These are phyloP conservation scores for Odontomyia ornata DNA, from an alignment of 2,888 invertebrate genomes.

Conservation along the genomic window DNA sequence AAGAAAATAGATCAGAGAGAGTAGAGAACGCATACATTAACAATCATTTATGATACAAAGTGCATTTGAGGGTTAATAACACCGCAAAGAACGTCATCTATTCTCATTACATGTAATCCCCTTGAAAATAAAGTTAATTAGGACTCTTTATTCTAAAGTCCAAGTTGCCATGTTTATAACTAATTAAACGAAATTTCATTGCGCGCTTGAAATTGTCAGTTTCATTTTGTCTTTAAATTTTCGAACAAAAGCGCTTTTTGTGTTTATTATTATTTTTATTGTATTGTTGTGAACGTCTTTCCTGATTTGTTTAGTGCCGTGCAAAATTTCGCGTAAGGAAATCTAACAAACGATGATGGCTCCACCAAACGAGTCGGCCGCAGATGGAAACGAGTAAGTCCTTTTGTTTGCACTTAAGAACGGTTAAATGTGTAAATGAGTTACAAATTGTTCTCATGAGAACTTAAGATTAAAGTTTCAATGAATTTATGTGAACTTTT, in stretches of 20 bases:
- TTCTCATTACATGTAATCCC: too few species aligned
- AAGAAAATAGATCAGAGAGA: too few species aligned
- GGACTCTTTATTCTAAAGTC: too few species aligned
- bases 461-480: too few species aligned
- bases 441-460: neutral
- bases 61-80: too few species aligned
- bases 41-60: too few species aligned
- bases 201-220: neutral
- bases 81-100: too few species aligned
- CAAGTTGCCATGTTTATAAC: too few species aligned
- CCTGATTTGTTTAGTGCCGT: neutral
- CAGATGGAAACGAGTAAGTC: neutral
- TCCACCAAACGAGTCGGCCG: neutral
- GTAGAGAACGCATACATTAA: too few species aligned
- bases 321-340: neutral
- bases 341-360: neutral
- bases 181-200: too few species aligned
- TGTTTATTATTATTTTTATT: neutral
- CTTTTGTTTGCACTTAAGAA: neutral
- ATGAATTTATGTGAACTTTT: too few species aligned
- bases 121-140: too few species aligned
- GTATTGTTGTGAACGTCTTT: neutral
- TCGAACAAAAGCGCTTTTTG: conserved; percentile 1
- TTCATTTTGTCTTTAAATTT: neutral
- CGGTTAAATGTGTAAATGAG: neutral